Evolutionary conservation across 2,113 vertebrate genomes (phyloP).

Genomic region (Callorhinus ursinus): DNA sequence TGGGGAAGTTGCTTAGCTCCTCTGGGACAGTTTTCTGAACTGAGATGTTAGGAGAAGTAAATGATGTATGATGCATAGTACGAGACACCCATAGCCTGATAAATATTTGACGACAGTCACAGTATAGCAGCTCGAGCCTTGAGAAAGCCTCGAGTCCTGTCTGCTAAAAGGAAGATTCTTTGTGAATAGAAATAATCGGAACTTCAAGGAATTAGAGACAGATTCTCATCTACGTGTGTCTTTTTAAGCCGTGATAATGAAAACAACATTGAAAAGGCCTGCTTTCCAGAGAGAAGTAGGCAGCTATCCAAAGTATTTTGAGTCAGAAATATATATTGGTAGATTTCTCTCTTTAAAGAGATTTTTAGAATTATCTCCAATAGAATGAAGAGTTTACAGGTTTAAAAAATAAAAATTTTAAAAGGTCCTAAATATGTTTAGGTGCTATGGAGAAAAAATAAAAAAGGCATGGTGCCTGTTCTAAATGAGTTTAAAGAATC

Average conservation of each 20-base stretch:
- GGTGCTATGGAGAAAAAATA: neutral
- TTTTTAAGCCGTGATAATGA: slow-evolving; percentile 59
- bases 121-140: neutral
- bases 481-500: neutral
- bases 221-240: slow-evolving; percentile 19
- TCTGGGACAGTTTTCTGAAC: neutral
- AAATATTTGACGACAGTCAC: neutral
- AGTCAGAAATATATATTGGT: slow-evolving; percentile 45
- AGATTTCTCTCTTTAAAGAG: slow-evolving; percentile 41
- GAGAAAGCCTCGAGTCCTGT: neutral
- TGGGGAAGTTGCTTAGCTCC: neutral
- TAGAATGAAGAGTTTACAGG: slow-evolving; percentile 13
- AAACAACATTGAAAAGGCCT: slow-evolving; percentile 1
- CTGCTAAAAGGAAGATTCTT: slow-evolving; percentile 38
- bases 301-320: slow-evolving; percentile 29
- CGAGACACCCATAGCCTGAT: neutral
- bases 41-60: neutral
- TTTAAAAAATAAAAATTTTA: slow-evolving; percentile 29
- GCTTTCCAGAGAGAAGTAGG: slow-evolving; percentile 35
- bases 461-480: neutral
- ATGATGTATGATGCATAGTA: neutral
- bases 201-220: slow-evolving; percentile 41
- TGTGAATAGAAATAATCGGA: slow-evolving; percentile 16
- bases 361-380: slow-evolving; percentile 46
- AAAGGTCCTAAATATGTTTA: slow-evolving; percentile 14